A percentile compares a stretch with the other conserved stretches of the same genome.
Evolutionary conservation across 2,797 vertebrate genomes (phyloP).

Genomic region (Yasuhikotakia modesta): DNA sequence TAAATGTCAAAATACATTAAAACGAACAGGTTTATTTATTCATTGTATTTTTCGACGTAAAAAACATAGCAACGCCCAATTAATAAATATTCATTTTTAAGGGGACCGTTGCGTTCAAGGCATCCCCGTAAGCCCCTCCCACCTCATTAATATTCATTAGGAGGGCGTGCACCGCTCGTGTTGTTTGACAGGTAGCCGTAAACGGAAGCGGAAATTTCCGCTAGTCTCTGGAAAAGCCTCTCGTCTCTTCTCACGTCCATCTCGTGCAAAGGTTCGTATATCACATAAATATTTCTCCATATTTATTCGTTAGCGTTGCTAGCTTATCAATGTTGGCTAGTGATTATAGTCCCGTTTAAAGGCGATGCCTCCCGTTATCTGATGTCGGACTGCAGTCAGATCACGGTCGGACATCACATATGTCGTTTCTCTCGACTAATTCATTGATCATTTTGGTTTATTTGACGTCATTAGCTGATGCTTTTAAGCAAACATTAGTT

Average conservation of each 20-base stretch:
- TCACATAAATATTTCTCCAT: not conserved
- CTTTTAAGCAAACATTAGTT: not conserved
- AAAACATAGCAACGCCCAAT: constrained; percentile 15
- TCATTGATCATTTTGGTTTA: not conserved
- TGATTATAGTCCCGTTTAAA: constrained; percentile 9
- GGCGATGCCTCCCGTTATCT: constrained; percentile 26
- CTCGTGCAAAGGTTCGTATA: constrained; percentile 48
- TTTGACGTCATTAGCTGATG: not conserved
- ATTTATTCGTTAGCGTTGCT: not conserved
- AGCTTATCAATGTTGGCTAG: not conserved
- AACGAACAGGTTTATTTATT: not conserved
- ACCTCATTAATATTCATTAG: constrained; percentile 19
- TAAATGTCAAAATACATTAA: not conserved
- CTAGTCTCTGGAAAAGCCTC: constrained; percentile 41
- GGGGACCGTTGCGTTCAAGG: not conserved
- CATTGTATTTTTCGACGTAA: not conserved
- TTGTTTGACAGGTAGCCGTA: constrained; percentile 47
- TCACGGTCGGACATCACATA: constrained; percentile 2
- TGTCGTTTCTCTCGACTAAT: not conserved
- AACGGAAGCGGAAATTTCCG: constrained; percentile 62
- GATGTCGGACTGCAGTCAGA: constrained; percentile 22
- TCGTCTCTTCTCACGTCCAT: constrained; percentile 35
- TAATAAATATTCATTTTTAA: not conserved
- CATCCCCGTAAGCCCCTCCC: not conserved
- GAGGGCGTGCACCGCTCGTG: not conserved